Percentiles rank a stretch among this genome's conserved stretches.
Conservation (phyloP, 2,113 vertebrate species). For the Monopterus albus region DNA sequence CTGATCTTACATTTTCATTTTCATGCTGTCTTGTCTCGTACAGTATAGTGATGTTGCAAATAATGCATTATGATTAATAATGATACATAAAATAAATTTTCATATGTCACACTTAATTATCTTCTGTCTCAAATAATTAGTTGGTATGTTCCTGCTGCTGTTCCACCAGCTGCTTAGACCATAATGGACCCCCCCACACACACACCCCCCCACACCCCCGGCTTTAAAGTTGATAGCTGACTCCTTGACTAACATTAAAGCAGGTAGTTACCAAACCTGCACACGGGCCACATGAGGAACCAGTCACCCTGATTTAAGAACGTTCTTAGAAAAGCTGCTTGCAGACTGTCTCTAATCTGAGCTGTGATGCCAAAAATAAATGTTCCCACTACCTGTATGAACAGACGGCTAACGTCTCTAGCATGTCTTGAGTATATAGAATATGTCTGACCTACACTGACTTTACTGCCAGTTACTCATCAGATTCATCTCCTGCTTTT, state of each 20-base stretch:
- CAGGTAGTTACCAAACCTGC: neutral
- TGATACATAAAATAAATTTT: too few relatives aligned
- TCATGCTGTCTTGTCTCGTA: neutral
- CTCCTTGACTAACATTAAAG: neutral
- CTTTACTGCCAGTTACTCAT: neutral
- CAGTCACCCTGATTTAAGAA: neutral
- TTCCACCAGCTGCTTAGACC: too few relatives aligned
- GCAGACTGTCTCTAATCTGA: conserved; percentile 33
- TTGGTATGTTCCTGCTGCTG: too few relatives aligned
- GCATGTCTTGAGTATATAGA: neutral
- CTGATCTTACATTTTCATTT: neutral
- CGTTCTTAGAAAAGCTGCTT: conserved; percentile 54
- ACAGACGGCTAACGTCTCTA: too few relatives aligned
- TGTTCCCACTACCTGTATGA: neutral
- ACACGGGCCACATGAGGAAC: neutral
- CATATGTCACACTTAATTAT: too few relatives aligned
- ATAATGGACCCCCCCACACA: too few relatives aligned
- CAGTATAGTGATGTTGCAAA: too few relatives aligned
- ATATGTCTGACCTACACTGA: neutral
- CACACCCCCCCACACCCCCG: too few relatives aligned
- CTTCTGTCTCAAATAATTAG: too few relatives aligned
- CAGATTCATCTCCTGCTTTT: neutral
- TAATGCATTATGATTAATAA: too few relatives aligned
- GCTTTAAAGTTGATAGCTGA: neutral
- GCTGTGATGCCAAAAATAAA: conserved; percentile 2